Evolutionary conservation across 2,888 invertebrate genomes (phyloP), one percentile per base, ranked within the genome.

Genomic region (Crepidodera aurea): DNA sequence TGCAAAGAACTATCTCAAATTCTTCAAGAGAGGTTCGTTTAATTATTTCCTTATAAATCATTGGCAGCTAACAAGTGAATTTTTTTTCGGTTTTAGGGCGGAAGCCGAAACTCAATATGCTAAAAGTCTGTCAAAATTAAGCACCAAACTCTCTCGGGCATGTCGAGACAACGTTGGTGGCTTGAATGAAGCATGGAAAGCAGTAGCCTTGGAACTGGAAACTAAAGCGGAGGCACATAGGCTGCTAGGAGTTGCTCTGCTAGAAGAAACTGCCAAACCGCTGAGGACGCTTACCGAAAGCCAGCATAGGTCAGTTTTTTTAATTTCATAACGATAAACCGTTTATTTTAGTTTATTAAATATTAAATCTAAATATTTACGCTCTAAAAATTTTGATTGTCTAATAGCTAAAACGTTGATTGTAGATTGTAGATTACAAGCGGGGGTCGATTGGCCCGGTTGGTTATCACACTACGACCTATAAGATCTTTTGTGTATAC

Each of bases 51-150:
- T 10, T 7, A 34, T 7, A n/a, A n/a, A 10, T 34, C n/a, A 34
- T 7, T 34, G 4, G 4, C n/a, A 34, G 4, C 10, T n/a, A 34
- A 10, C 4, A 34, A 27, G 7, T 6, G 27, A n/a, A n/a, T n/a
- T 3, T 32, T 57, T n/a, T 48, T 32, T 15, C 37, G 8, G 16
- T 84, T 84, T 37, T 82, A 96, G 96, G 82, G 90, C 95, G 61
- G 96, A 96, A 80, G 87, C 95, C 59, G 96, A 97, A 83, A 87
- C 90, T 56, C 90, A 90, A 75, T 97, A 96, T 81, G 93, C 96
- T 53, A 96, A 96, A 84, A 92, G 91, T 65, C 84, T 97, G 67
- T 88, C 91, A 62, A 96, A 95, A 83, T 85, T 96, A 73, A 93
- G 94, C 66, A 85, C 87, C 40, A 96, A 96, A 83, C 83, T 96